Evolutionary conservation across 2,888 invertebrate genomes (phyloP).

Genomic region (Xestia ashworthii): DNA sequence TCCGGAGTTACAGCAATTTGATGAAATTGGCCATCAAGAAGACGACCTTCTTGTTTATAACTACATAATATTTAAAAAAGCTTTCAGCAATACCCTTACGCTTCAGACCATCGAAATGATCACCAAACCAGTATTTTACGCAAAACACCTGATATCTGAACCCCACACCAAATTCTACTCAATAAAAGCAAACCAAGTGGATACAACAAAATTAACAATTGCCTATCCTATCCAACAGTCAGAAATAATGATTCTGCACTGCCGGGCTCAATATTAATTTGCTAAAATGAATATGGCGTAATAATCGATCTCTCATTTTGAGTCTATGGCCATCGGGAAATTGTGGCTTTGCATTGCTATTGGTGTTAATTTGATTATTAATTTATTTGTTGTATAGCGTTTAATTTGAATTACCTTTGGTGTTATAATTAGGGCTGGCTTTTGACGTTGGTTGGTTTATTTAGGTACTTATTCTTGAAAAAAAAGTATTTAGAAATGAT

Average conservation of each 20-base stretch:
- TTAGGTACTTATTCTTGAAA: background rate
- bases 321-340: slow-evolving; percentile 2
- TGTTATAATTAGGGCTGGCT: background rate
- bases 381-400: slow-evolving; percentile 23
- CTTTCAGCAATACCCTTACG: too few relatives aligned
- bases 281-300: slow-evolving; percentile 7
- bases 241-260: slow-evolving; percentile 20
- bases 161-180: background rate
- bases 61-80: background rate
- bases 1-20: too few relatives aligned
- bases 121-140: background rate
- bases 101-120: background rate
- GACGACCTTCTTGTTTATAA: background rate
- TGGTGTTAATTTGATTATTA: slow-evolving; percentile 24
- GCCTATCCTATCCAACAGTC: slow-evolving; percentile 6
- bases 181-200: background rate
- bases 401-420: slow-evolving; percentile 21
- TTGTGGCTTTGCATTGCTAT: slow-evolving; percentile 26
- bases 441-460: slow-evolving; percentile 11
- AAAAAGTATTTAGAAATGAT: background rate
- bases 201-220: slow-evolving; percentile 21
- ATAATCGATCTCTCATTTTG: slow-evolving; percentile 34
- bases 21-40: too few relatives aligned
- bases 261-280: slow-evolving; percentile 29
- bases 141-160: background rate